phyloP scores from a whole-genome alignment of 2,797 vertebrate genomes.

The Xerus rutilus region DNA sequence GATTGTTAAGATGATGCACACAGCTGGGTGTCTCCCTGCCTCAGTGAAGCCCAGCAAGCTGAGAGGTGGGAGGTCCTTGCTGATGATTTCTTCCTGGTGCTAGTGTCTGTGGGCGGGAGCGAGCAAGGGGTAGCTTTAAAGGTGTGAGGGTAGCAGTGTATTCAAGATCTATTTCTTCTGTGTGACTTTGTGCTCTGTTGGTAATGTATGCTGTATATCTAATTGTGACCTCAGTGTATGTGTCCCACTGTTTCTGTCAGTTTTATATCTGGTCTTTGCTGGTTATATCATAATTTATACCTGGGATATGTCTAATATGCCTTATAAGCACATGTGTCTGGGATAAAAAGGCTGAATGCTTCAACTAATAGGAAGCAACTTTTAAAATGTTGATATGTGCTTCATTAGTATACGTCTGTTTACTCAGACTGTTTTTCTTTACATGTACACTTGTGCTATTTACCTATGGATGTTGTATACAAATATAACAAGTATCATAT shows the following conservation, averaged over 20 bases:
- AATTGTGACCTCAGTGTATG: neutral
- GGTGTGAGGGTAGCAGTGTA: slow-evolving; percentile 57
- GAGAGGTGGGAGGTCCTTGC: slow-evolving; percentile 69
- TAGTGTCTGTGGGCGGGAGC: slow-evolving; percentile 66
- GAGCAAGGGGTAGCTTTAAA: slow-evolving; percentile 35
- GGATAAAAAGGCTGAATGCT: neutral
- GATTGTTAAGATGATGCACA: slow-evolving; percentile 82
- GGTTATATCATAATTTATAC: neutral
- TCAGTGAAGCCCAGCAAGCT: neutral
- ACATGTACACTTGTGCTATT: neutral
- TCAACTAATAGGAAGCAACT: neutral
- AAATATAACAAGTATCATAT: neutral
- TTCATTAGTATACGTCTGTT: neutral
- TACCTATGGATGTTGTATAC: neutral
- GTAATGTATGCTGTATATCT: neutral
- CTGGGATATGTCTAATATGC: neutral
- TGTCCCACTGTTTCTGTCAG: neutral
- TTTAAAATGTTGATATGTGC: neutral
- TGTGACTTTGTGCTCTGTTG: slow-evolving; percentile 53
- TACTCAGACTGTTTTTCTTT: neutral
- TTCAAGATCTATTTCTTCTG: neutral
- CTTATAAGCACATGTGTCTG: neutral
- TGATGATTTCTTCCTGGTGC: slow-evolving; percentile 72
- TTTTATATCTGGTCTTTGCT: neutral
- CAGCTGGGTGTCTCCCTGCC: slow-evolving; percentile 86